phyloP scores from a whole-genome alignment of 2,797 vertebrate genomes.

The Masticophis lateralis region DNA sequence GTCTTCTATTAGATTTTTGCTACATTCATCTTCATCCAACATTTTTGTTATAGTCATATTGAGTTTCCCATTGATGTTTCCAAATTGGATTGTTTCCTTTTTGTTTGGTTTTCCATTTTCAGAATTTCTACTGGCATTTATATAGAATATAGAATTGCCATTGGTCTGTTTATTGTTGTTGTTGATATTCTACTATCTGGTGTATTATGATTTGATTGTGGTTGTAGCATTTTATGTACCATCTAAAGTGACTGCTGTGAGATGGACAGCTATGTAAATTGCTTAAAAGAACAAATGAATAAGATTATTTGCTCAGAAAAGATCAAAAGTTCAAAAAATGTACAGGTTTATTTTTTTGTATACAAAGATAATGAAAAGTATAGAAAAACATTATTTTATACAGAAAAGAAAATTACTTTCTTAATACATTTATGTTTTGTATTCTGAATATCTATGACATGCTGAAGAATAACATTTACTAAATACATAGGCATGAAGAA shows the following conservation, averaged over 20 bases:
- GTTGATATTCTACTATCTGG: not conserved
- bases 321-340: not conserved
- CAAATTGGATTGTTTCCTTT: not conserved
- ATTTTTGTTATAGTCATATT: not conserved
- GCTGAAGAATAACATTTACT: not conserved
- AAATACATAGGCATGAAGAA: not conserved
- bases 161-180: not conserved
- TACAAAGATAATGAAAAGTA: not conserved
- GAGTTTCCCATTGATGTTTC: not conserved
- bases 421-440: not conserved
- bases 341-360: not conserved
- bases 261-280: not conserved
- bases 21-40: not conserved
- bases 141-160: too few species aligned
- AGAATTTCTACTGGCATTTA: too few species aligned
- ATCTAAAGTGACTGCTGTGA: not conserved
- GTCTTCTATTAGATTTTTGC: not conserved
- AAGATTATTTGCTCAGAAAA: not conserved
- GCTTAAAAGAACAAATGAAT: not conserved
- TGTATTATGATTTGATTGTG: not conserved
- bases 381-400: not conserved
- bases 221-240: not conserved
- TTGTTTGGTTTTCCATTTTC: not conserved
- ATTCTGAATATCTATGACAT: not conserved
- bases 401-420: not conserved